These are phyloP conservation scores for Dreissena polymorpha DNA, from an alignment of 1,140 invertebrate species.

Conservation along the genomic window DNA sequence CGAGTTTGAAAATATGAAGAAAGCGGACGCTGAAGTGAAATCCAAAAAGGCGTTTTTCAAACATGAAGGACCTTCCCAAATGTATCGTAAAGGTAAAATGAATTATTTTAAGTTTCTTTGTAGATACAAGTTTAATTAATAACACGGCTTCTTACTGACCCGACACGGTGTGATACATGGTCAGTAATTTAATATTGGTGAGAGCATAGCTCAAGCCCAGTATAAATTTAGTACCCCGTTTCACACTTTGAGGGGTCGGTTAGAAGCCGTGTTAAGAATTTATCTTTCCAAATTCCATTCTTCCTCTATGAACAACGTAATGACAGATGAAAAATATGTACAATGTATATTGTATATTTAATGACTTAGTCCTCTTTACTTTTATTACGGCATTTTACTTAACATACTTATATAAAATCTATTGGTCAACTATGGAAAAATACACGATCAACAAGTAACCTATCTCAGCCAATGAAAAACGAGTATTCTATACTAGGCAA, in stretches of 20 bases:
- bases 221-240: background rate
- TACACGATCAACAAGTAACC: too few relatives aligned
- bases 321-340: too few relatives aligned
- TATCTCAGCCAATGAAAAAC: too few relatives aligned
- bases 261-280: too few relatives aligned
- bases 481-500: too few relatives aligned
- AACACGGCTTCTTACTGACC: background rate
- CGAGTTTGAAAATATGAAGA: constrained; percentile 45
- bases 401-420: too few relatives aligned
- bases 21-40: constrained; percentile 4
- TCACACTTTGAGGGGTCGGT: background rate
- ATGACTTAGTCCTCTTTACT: too few relatives aligned
- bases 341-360: too few relatives aligned
- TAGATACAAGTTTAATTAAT: background rate
- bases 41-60: background rate
- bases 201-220: background rate
- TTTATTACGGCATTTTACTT: too few relatives aligned
- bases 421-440: too few relatives aligned
- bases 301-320: too few relatives aligned
- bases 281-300: too few relatives aligned
- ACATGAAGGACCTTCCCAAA: background rate
- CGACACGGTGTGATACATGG: background rate
- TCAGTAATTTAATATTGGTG: background rate
- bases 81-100: constrained; percentile 46
- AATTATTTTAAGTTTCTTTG: background rate